These are phyloP conservation scores for Colaptes auratus DNA, from an alignment of 2,113 vertebrate species.

Conservation along the genomic window DNA sequence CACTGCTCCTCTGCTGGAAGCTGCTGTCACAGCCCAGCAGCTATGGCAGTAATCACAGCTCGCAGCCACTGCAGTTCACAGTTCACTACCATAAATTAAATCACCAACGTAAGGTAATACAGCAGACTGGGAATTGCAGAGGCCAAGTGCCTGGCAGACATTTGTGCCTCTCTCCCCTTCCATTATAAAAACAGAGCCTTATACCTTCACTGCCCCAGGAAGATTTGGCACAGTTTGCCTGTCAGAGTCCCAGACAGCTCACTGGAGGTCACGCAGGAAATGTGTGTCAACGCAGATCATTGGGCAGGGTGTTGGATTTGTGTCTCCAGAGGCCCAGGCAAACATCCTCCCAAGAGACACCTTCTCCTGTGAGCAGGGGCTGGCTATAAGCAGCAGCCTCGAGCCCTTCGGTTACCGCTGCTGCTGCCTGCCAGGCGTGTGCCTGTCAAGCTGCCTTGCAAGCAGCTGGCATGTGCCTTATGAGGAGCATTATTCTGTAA, in stretches of 20 bases:
- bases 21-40: neutral
- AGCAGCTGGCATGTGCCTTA: fast-evolving
- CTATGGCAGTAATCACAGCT: neutral
- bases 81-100: constrained; percentile 1
- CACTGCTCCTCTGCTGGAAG: neutral
- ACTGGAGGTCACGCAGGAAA: neutral
- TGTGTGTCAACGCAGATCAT: neutral
- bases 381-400: neutral
- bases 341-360: fast-evolving
- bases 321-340: neutral
- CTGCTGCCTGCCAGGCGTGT: neutral
- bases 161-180: neutral
- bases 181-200: neutral
- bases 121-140: neutral
- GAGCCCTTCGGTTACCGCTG: neutral
- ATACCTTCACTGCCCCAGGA: fast-evolving
- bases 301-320: neutral
- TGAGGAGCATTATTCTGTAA: neutral
- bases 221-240: neutral
- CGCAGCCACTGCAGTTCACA: neutral
- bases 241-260: neutral
- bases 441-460: neutral
- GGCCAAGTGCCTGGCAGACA: neutral
- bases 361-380: neutral
- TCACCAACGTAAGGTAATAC: neutral